Evolutionary conservation across 53 echinoderm and acorn worm species (phyloP).

Genomic region (Hippasteria phrygiana): DNA sequence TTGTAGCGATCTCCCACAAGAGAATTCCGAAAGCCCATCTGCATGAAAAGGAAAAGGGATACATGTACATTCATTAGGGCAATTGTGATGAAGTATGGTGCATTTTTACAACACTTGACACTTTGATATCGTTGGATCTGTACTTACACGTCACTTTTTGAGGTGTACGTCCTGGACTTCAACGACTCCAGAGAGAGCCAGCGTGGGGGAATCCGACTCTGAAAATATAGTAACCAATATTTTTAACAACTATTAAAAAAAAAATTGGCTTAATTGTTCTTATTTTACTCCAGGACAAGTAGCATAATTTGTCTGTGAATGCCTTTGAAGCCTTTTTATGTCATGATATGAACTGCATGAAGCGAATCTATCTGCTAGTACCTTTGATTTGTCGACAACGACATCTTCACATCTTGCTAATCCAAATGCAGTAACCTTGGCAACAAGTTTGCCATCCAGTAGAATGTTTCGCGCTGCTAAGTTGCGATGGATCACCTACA

Average conservation of each 20-base stretch:
- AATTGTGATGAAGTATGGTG: neutral
- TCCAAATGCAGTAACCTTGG: conserved; percentile 65
- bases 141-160: conserved; percentile 56
- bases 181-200: conserved; percentile 42
- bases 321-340: no score
- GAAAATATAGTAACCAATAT: no score
- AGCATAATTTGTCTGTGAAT: no score
- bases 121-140: neutral
- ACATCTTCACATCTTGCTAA: conserved; percentile 40
- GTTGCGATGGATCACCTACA: conserved; percentile 67
- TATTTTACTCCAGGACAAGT: no score
- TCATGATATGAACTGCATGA: no score
- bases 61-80: no score
- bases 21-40: conserved; percentile 44
- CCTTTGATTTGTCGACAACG: conserved; percentile 46
- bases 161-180: neutral
- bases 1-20: conserved; percentile 33
- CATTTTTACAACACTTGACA: neutral
- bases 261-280: no score
- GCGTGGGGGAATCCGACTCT: conserved; percentile 20
- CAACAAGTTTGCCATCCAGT: conserved; percentile 35
- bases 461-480: conserved; percentile 60
- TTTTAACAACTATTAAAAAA: no score
- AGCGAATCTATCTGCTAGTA: neutral
- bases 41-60: neutral